phyloP scores from a whole-genome alignment of 2,113 vertebrate genomes.

The Pitta sordida region DNA sequence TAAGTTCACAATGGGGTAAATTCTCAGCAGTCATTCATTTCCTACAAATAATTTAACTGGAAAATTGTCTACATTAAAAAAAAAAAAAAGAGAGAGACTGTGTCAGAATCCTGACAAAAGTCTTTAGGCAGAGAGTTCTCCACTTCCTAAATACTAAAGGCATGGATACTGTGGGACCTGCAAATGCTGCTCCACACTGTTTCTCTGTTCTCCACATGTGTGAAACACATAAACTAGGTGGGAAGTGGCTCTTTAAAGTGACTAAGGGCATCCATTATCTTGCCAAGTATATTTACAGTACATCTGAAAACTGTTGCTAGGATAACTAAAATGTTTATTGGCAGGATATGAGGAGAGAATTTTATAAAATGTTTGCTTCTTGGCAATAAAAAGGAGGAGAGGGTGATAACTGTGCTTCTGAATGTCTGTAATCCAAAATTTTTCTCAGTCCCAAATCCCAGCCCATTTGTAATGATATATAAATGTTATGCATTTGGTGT shows the following conservation, averaged over 20 bases:
- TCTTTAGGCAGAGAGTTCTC: not conserved
- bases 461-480: not conserved
- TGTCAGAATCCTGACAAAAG: not conserved
- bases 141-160: not conserved
- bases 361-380: slow-evolving; percentile 32
- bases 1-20: not conserved
- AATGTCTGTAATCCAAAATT: not conserved
- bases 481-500: slow-evolving; percentile 2
- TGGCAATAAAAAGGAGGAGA: slow-evolving; percentile 16
- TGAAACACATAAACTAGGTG: not conserved
- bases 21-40: not conserved
- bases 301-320: slow-evolving; percentile 14
- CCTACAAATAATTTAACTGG: not conserved
- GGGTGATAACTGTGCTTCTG: not conserved
- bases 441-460: not conserved
- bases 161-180: not conserved
- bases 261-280: not conserved
- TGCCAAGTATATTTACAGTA: slow-evolving; percentile 5
- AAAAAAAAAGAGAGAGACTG: not conserved
- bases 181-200: not conserved
- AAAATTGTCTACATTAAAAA: not conserved
- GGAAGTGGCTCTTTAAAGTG: slow-evolving; percentile 14
- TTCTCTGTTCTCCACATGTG: not conserved
- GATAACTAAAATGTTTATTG: slow-evolving; percentile 36
- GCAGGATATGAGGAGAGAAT: slow-evolving; percentile 30